Conservation (phyloP, 2,888 invertebrate species). For the Synanthedon formicaeformis region DNA sequence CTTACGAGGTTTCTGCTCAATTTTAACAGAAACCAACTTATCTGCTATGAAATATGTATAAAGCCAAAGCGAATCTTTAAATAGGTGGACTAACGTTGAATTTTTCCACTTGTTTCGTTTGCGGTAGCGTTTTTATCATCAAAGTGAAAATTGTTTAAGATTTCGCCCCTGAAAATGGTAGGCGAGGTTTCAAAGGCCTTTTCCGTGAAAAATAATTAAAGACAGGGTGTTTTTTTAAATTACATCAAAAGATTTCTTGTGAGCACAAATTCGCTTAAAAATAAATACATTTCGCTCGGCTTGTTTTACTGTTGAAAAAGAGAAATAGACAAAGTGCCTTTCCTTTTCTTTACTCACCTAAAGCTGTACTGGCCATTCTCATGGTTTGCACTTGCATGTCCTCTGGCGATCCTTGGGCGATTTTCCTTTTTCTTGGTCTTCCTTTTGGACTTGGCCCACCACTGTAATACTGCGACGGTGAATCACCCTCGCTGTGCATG, state of each 20-base stretch:
- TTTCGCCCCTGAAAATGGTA: neutral
- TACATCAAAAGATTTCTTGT: neutral
- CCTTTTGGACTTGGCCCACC: constrained; percentile 79
- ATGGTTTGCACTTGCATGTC: constrained; percentile 76
- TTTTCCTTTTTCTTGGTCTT: constrained; percentile 82
- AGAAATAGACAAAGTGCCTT: neutral
- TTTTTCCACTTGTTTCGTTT: neutral
- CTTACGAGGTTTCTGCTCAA: constrained; percentile 57
- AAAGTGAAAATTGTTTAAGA: neutral
- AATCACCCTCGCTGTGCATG: constrained; percentile 66
- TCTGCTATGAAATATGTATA: constrained; percentile 36
- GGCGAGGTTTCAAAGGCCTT: neutral
- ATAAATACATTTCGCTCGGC: neutral
- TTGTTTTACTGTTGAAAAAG: neutral
- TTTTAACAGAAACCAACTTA: constrained; percentile 36
- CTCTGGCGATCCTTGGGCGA: constrained; percentile 69
- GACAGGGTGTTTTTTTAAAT: neutral
- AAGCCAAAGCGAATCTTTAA: constrained; percentile 13
- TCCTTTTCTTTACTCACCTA: constrained; percentile 65
- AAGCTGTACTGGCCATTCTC: constrained; percentile 76
- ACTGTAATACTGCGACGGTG: constrained; percentile 74
- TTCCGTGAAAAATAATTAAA: neutral
- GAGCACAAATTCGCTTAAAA: neutral
- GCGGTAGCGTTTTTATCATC: neutral
- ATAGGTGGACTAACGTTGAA: neutral